These are phyloP conservation scores for Crocuta crocuta DNA, from an alignment of 2,113 vertebrate genomes.

Conservation along the genomic window DNA sequence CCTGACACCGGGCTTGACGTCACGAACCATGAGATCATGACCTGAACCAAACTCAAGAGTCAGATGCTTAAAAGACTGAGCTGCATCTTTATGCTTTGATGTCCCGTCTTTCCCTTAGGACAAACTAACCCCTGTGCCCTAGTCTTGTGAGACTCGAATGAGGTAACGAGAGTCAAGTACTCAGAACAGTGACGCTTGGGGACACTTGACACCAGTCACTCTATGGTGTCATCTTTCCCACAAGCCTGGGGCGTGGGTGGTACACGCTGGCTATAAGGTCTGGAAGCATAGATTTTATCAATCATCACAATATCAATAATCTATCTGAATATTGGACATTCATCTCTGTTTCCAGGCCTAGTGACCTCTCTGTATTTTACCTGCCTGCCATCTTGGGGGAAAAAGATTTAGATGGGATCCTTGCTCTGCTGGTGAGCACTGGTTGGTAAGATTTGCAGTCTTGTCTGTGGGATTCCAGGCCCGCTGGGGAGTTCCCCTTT, in stretches of 20 bases:
- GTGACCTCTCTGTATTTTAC: accelerated
- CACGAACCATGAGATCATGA: no score
- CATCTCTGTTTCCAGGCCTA: not conserved
- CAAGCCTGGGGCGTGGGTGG: not conserved
- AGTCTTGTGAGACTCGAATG: accelerated
- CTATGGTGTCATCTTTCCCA: not conserved
- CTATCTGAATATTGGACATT: not conserved
- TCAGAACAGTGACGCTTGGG: accelerated
- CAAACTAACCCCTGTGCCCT: not conserved
- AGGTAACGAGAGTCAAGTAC: accelerated
- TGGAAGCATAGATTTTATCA: no score
- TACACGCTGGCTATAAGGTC: accelerated
- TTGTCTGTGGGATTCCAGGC: not conserved
- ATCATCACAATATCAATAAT: accelerated
- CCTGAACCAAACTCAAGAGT: no score
- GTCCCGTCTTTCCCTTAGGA: not conserved
- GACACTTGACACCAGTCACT: accelerated
- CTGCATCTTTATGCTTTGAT: accelerated
- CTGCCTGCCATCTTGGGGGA: accelerated
- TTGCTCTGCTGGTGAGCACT: accelerated
- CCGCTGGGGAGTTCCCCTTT: not conserved
- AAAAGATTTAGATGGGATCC: accelerated
- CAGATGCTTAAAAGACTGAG: no score
- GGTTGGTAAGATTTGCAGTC: not conserved
- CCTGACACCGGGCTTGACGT: no score